Base-by-base conservation (phyloP, 2,113 vertebrate species). In the Scalopus aquaticus region DNA sequence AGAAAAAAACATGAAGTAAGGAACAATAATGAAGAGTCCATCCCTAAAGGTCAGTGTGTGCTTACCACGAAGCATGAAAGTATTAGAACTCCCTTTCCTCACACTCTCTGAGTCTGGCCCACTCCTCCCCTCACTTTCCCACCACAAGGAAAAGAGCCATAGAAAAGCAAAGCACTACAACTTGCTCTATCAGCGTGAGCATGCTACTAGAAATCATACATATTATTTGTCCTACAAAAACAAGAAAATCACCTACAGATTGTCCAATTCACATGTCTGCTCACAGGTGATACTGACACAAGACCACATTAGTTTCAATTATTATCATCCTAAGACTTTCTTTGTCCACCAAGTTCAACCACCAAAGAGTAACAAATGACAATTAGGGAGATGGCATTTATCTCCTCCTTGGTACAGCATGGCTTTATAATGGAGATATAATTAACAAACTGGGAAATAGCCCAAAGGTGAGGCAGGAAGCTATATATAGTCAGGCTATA, bases 291-390 rank as follows among this genome's bases (percentile, higher is more conserved):
- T 44, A 65, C 22, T 72, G 19, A 83, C 30, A 86, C 28, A 37
- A 81, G 12, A 89, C 24, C 35, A 54, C 9, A n/a, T 28, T 64
- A 83, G 30, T 92, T 89, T 78, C 70, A 92, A 46, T 87, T 73
- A 73, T 79, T 13, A 92, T 15, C 83, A 85, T 51, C 46, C 49
- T 87, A 82, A 87, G 89, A 89, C 28, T 79, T 85, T 35, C 46
- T 64, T 65, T 51, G 32, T 87, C 54, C 26, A 84, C 44, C 58
- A 58, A 51, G 28, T 73, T 94, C 80, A 92, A 64, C 17, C 76
- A 96, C 26, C 28, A 82, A 73, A 74, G 26, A 87, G 46, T 60
- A 84, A 90, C 35, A 26, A 65, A n/a, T 80, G 32, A 77, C 35
- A 74, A 80, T 22, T 72, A 56, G 64, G 26, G 95, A 93, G 37